Evolutionary conservation across 2,888 invertebrate species (phyloP).

Genomic region (Ormyrus nitidulus): DNA sequence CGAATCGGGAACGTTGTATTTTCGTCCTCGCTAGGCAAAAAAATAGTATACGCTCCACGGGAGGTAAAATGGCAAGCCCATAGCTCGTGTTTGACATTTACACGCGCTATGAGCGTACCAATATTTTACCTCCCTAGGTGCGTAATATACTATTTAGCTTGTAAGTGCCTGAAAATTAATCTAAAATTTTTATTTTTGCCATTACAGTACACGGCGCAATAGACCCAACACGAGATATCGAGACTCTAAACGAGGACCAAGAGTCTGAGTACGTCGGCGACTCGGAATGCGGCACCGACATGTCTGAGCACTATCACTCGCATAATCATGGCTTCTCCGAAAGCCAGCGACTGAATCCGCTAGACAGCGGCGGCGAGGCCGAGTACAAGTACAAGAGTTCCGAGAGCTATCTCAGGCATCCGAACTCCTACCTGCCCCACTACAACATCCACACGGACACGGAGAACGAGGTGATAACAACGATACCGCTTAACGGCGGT

Average conservation of each 20-base stretch:
- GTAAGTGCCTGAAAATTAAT: too few species aligned
- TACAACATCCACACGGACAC: constrained; percentile 83
- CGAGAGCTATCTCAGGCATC: constrained; percentile 87
- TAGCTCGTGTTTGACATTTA: too few species aligned
- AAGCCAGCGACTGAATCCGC: constrained; percentile 79
- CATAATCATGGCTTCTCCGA: constrained; percentile 75
- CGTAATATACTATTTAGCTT: too few species aligned
- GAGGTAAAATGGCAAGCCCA: too few species aligned
- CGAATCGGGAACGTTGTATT: too few species aligned
- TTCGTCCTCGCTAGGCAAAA: too few species aligned
- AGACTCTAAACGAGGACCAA: constrained; percentile 82
- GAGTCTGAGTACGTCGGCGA: constrained; percentile 84
- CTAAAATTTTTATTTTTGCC: too few species aligned
- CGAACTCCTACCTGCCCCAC: constrained; percentile 87
- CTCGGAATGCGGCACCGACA: constrained; percentile 81
- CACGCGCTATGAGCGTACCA: too few species aligned
- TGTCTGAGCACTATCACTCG: constrained; percentile 77
- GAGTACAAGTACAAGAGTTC: constrained; percentile 77
- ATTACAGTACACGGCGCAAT: constrained; percentile 70
- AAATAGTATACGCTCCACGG: too few species aligned
- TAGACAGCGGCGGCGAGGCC: constrained; percentile 81
- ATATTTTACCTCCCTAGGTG: too few species aligned
- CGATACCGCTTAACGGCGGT: constrained; percentile 70
- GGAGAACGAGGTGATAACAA: constrained; percentile 77
- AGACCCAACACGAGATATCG: constrained; percentile 81